A percentile compares a stretch with the other conserved stretches of the same genome.
phyloP scores from a whole-genome alignment of 2,888 invertebrate genomes.

The Drosophila prostipennis region DNA sequence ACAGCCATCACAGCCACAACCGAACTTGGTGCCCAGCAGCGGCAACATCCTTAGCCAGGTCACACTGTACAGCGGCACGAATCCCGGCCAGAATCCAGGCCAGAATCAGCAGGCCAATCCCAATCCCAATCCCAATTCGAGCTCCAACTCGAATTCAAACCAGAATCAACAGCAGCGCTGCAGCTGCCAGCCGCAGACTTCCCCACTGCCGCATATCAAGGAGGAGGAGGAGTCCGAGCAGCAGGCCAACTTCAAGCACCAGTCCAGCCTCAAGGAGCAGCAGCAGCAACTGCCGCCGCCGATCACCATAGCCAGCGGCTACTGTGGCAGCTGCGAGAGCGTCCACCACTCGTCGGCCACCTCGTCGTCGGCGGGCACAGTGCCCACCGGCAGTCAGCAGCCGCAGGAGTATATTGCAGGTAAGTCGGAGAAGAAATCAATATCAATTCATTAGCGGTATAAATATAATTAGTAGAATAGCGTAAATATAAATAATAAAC shows the following conservation, averaged over 20 bases:
- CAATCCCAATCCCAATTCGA: neutral
- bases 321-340: conserved; percentile 82
- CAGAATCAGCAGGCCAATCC: neutral
- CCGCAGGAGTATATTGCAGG: conserved; percentile 22
- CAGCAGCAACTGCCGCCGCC: conserved; percentile 31
- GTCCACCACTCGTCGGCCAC: conserved; percentile 74
- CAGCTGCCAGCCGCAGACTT: conserved; percentile 87
- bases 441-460: too few relatives aligned
- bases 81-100: neutral
- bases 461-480: too few relatives aligned
- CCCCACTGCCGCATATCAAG: conserved; percentile 92
- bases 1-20: neutral
- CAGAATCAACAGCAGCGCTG: conserved; percentile 71
- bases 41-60: conserved; percentile 38
- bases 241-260: conserved; percentile 84
- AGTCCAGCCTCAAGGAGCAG: conserved; percentile 60
- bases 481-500: too few relatives aligned
- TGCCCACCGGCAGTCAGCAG: conserved; percentile 21
- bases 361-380: conserved; percentile 63
- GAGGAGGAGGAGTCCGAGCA: conserved; percentile 89
- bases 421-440: neutral
- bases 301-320: conserved; percentile 44
- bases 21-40: conserved; percentile 46
- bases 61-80: conserved; percentile 24
- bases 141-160: neutral